Conservation (phyloP, 2,797 vertebrate genomes). For the Phalloptychus januarius region DNA sequence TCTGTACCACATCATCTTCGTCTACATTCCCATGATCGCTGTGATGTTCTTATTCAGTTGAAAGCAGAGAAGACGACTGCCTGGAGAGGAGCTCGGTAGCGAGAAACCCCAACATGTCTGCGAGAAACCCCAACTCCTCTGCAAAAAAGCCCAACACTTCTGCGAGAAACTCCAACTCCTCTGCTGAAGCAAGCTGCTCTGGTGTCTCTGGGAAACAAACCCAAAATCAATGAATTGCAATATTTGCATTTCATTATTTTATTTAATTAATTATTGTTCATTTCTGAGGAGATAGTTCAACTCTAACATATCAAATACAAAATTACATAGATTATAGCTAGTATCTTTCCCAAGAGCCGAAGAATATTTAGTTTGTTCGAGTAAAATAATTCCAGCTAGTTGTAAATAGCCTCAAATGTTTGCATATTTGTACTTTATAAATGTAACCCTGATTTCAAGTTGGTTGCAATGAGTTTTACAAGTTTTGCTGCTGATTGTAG, state of each 20-base stretch:
- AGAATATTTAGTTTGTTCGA: background rate
- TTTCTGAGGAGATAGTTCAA: conserved; percentile 1
- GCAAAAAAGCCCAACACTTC: too few relatives aligned
- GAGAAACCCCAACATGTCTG: conserved; percentile 15
- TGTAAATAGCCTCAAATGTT: background rate
- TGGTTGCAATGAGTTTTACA: background rate
- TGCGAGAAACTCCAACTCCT: too few relatives aligned
- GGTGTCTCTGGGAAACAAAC: conserved; percentile 11
- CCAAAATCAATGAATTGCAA: conserved; percentile 28
- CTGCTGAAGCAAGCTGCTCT: conserved; percentile 13
- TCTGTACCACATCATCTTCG: background rate
- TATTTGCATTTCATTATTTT: background rate
- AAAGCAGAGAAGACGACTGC: conserved; percentile 50
- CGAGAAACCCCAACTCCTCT: too few relatives aligned
- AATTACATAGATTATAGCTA: background rate
- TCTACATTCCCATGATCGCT: conserved; percentile 30
- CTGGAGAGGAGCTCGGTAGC: conserved; percentile 33
- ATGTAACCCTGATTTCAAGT: background rate
- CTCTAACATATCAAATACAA: conserved; percentile 5
- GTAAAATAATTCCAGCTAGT: background rate
- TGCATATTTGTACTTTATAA: background rate
- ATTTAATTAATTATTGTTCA: background rate
- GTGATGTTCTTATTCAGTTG: conserved; percentile 56
- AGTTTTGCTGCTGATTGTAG: background rate
- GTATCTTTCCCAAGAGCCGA: background rate